phyloP scores from a whole-genome alignment of 1,140 invertebrate genomes.

The Micrasema minimum region DNA sequence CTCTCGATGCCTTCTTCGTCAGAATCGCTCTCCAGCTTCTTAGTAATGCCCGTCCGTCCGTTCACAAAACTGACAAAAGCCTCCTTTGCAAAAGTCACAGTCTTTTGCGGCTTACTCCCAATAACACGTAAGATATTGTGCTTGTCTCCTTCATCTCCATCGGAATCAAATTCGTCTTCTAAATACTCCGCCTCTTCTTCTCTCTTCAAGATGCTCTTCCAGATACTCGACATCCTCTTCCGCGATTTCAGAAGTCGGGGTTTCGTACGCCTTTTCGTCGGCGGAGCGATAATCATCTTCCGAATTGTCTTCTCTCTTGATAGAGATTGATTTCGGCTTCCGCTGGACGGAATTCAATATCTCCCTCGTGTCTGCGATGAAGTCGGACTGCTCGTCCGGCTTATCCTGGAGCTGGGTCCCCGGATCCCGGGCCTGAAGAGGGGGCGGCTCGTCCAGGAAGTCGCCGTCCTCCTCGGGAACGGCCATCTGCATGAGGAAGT shows the following conservation, averaged over 20 bases:
- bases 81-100: too few relatives aligned
- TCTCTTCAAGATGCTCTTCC: conserved; percentile 29
- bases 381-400: too few relatives aligned
- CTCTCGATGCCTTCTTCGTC: background rate
- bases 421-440: too few relatives aligned
- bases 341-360: too few relatives aligned
- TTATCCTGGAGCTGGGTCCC: too few relatives aligned
- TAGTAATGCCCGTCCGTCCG: background rate
- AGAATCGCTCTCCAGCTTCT: background rate
- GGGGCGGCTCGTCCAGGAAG: background rate
- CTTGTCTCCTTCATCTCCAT: background rate
- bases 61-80: too few relatives aligned
- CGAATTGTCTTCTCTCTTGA: conserved; percentile 10
- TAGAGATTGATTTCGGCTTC: too few relatives aligned
- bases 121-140: too few relatives aligned
- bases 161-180: background rate
- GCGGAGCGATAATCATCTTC: conserved; percentile 19
- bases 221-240: conserved; percentile 35
- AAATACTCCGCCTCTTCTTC: conserved; percentile 31
- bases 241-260: conserved; percentile 24
- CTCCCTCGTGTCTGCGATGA: too few relatives aligned
- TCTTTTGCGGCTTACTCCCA: too few relatives aligned
- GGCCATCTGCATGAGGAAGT: conserved; percentile 40
- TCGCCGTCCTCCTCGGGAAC: conserved; percentile 28
- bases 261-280: conserved; percentile 27